Percentiles rank a stretch among this genome's conserved stretches.
phyloP scores from a whole-genome alignment of 2,113 vertebrate genomes.

The Melanostigma gelatinosum region DNA sequence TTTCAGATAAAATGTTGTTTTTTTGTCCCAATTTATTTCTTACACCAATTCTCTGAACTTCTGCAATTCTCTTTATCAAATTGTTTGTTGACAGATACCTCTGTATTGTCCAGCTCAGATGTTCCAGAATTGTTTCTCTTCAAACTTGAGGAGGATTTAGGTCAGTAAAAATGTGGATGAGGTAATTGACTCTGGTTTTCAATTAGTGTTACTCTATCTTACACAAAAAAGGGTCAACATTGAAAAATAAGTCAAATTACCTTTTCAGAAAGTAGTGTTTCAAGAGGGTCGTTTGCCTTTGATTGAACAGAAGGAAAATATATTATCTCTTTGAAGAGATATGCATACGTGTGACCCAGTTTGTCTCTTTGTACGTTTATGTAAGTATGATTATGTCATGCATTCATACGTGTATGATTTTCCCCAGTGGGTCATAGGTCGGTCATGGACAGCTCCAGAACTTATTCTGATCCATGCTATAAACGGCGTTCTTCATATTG shows the following conservation, averaged over 20 bases:
- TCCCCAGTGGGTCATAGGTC: constrained; percentile 2
- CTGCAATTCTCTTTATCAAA: background rate
- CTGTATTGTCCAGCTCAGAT: background rate
- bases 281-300: background rate
- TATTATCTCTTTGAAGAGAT: constrained; percentile 6
- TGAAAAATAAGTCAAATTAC: background rate
- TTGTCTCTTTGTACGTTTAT: constrained; percentile 28
- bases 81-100: background rate
- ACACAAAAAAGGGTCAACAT: constrained; percentile 10
- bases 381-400: constrained; percentile 47
- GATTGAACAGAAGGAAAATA: background rate
- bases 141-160: constrained; percentile 30
- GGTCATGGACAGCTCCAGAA: constrained; percentile 31
- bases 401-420: background rate
- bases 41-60: background rate
- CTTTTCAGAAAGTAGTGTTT: constrained; percentile 1
- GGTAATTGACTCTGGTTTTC: constrained; percentile 21
- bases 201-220: background rate
- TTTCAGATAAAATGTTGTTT: constrained; percentile 4
- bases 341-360: background rate
- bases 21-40: background rate
- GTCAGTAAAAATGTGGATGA: background rate
- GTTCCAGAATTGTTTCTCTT: background rate
- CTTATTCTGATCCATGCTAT: constrained; percentile 33
- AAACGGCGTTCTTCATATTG: background rate